phyloP scores from a whole-genome alignment of 2,113 vertebrate species.

The Vulpes ferrilata region DNA sequence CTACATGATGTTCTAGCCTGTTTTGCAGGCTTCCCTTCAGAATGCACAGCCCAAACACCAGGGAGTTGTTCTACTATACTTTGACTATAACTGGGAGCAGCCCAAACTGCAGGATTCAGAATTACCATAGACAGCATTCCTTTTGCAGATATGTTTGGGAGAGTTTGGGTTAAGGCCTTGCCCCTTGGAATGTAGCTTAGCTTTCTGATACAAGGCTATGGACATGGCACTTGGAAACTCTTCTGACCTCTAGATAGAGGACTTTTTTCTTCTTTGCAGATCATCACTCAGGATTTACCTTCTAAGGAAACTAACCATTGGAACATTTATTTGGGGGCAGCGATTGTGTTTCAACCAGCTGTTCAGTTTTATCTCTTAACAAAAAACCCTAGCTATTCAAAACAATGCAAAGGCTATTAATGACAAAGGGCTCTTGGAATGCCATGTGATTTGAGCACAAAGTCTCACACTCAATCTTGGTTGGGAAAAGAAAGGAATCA shows the following conservation, averaged over 20 bases:
- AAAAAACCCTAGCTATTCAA: neutral
- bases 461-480: neutral
- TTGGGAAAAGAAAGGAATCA: neutral
- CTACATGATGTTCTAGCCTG: no score
- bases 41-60: neutral
- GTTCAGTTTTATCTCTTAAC: neutral
- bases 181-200: neutral
- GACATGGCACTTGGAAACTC: neutral
- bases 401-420: neutral
- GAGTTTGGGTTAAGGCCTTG: neutral
- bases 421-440: neutral
- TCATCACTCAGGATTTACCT: neutral
- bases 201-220: neutral
- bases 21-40: neutral
- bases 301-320: neutral
- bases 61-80: neutral
- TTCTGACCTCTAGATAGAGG: neutral
- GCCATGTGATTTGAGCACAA: neutral
- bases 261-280: neutral
- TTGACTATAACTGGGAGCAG: no score
- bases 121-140: neutral
- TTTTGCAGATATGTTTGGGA: neutral
- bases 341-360: neutral
- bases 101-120: neutral
- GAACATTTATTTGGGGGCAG: neutral